Evolutionary conservation across 2,113 vertebrate genomes (phyloP).

Genomic region (Tympanuchus pallidicinctus): DNA sequence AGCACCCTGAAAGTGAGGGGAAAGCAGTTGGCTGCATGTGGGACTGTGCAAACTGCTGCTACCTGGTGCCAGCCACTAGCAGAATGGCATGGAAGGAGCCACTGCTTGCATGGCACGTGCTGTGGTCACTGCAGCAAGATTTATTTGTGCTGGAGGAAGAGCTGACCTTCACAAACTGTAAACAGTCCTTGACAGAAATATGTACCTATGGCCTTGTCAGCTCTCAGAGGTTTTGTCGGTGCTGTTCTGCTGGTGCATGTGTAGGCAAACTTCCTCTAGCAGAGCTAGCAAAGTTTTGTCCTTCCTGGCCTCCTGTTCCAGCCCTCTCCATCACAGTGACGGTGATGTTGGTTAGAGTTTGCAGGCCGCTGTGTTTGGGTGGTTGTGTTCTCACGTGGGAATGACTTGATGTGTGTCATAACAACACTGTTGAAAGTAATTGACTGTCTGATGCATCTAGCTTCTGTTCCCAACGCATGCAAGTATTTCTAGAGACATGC

Average conservation of each 20-base stretch:
- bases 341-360: background rate
- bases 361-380: fast-evolving
- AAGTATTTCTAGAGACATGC: background rate
- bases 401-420: background rate
- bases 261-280: conserved; percentile 14
- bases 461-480: background rate
- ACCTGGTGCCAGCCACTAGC: background rate
- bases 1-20: background rate
- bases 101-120: background rate
- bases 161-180: conserved; percentile 46
- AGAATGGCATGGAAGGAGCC: background rate
- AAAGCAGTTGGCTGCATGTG: background rate
- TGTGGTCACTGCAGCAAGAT: background rate
- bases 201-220: conserved; percentile 26
- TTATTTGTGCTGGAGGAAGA: conserved; percentile 50
- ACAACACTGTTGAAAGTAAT: background rate
- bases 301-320: background rate
- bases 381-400: background rate
- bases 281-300: conserved; percentile 11
- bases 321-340: fast-evolving
- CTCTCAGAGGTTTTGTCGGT: conserved; percentile 15
- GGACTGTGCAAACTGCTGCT: background rate
- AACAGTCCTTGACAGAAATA: conserved; percentile 45
- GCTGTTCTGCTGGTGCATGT: background rate
- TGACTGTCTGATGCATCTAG: background rate